Conservation (phyloP, 2,113 vertebrate genomes). For the Hippoglossus stenolepis region DNA sequence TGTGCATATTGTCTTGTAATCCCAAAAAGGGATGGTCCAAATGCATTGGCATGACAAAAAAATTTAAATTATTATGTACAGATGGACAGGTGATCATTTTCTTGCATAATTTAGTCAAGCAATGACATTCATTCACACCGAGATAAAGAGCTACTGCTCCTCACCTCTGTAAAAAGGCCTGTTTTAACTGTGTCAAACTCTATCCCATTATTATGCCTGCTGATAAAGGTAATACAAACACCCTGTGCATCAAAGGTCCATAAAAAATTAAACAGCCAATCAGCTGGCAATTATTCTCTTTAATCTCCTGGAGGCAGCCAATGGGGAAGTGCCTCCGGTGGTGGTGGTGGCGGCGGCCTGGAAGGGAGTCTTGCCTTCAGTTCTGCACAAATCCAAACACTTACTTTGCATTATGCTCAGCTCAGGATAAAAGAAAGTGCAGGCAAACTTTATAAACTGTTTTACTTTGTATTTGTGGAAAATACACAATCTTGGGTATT, state of each 20-base stretch:
- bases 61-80: no score
- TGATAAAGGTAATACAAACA: slow-evolving; percentile 80
- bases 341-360: slow-evolving; percentile 60
- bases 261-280: slow-evolving; percentile 86
- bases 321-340: slow-evolving; percentile 80
- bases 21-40: no score
- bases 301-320: slow-evolving; percentile 86
- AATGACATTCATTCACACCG: neutral
- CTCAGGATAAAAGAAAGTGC: slow-evolving; percentile 74
- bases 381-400: slow-evolving; percentile 75
- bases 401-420: slow-evolving; percentile 79
- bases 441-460: slow-evolving; percentile 74
- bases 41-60: no score
- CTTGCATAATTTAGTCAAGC: neutral
- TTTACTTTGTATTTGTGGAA: slow-evolving; percentile 59
- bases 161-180: slow-evolving; percentile 40
- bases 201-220: slow-evolving; percentile 75
- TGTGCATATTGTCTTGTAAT: no score
- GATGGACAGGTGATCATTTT: neutral
- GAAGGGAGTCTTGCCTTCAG: slow-evolving; percentile 68
- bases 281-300: slow-evolving; percentile 86
- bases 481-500: slow-evolving; percentile 38
- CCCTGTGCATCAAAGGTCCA: slow-evolving; percentile 77
- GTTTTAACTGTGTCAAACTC: slow-evolving; percentile 75
- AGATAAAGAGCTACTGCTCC: slow-evolving; percentile 24